Evolutionary conservation across 2,797 vertebrate genomes (phyloP).

Genomic region (Gorsachius magnificus): DNA sequence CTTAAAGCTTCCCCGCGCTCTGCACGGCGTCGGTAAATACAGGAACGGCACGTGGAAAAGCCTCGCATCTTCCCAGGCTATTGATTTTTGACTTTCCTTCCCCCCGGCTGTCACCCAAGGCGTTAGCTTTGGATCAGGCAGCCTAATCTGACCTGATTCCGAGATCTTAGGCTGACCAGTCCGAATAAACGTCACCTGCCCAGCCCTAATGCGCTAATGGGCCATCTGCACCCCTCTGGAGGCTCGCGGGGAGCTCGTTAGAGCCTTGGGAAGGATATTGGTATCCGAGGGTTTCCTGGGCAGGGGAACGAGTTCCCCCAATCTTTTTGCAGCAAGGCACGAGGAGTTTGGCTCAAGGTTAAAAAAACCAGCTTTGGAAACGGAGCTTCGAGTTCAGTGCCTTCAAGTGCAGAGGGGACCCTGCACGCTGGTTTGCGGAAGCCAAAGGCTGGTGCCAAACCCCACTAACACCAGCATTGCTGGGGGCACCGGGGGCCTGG

Average conservation of each 20-base stretch:
- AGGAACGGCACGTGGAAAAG: neutral
- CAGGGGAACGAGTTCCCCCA: neutral
- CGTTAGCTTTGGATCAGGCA: constrained; percentile 27
- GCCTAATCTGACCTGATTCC: constrained; percentile 1
- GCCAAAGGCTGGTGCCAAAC: neutral
- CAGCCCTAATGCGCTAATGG: constrained; percentile 1
- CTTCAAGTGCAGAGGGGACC: neutral
- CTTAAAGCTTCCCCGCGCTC: neutral
- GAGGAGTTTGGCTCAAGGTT: neutral
- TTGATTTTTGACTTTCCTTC: constrained; percentile 45
- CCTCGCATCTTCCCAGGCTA: constrained; percentile 18
- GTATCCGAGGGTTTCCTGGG: fast-evolving
- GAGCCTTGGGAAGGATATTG: neutral
- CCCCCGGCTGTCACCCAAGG: neutral
- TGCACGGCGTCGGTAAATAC: neutral
- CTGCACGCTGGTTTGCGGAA: neutral
- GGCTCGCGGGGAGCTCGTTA: neutral
- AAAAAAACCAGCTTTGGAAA: neutral
- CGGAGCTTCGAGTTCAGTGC: neutral
- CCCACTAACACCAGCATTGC: fast-evolving
- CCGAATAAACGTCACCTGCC: neutral
- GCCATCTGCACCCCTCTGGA: neutral
- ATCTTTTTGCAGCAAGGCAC: fast-evolving
- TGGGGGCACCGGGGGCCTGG: neutral
- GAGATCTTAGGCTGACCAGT: neutral